Evolutionary conservation across 2,797 vertebrate genomes (phyloP), one percentile per base, ranked within the genome.

Genomic region (Garrulus glandarius): DNA sequence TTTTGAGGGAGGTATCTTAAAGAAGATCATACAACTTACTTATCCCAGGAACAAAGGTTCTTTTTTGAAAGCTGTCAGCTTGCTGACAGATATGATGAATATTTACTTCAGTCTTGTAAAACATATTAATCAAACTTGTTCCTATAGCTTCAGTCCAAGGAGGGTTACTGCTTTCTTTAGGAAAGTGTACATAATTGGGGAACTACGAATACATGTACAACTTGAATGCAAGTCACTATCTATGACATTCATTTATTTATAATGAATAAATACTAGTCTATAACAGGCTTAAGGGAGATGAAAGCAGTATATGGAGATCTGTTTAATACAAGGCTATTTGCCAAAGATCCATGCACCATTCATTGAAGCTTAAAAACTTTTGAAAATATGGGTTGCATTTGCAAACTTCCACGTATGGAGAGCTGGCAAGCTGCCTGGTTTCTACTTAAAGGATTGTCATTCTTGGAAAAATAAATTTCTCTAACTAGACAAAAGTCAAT

Each of bases 381-480:
- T 98, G 97, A 98, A 98, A 98, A 98, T 97, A 98, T 98, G 96
- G 97, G 97, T 97, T 98, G 96, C 96, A 97, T 98, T 98, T 97
- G 94, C 96, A 97, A 98, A 98, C 97, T 96, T 98, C 97, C 96
- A 95, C 97, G 97, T 98, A 98, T 91, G 88, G 86, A 94, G 94
- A 98, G 88, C 97, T 98, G 98, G 98, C 98, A 98, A 96, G 91
- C 96, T 98, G 98, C 98, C 98, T 98, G 96, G 96, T 96, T 98
- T 98, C 97, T 98, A 97, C 98, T 98, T 98, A 98, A 99, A 98
- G 97, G 97, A 98, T 98, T 99, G 98, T 98, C 98, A 98, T 98
- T 97, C 96, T 97, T 98, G 97, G 98, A 98, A 98, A 99, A 98
- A 98, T 98, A 99, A 98, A 98, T 98, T 98, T 98, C 97, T 98